Evolutionary conservation across 2,113 vertebrate species (phyloP).

Genomic region (Leuciscus idus): DNA sequence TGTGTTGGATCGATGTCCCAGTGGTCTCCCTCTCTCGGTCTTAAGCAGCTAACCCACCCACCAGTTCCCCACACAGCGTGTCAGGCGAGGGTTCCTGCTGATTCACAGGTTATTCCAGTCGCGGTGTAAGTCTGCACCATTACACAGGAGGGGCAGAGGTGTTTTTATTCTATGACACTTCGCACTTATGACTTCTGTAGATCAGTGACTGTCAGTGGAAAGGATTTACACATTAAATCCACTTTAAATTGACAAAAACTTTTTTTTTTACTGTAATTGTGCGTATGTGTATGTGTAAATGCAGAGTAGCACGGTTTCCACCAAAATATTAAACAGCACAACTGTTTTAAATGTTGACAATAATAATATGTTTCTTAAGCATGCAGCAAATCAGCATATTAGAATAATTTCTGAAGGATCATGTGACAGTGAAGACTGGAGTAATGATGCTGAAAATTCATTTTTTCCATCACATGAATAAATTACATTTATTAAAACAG

Average conservation of each 20-base stretch:
- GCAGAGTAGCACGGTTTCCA: too few relatives aligned
- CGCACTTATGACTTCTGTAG: neutral
- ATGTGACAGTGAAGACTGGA: too few relatives aligned
- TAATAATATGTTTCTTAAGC: too few relatives aligned
- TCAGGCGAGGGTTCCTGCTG: constrained; percentile 37
- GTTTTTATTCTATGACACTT: neutral
- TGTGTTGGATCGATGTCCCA: constrained; percentile 72
- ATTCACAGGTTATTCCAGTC: constrained; percentile 47
- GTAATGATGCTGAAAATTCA: too few relatives aligned
- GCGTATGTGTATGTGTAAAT: too few relatives aligned
- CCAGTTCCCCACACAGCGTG: constrained; percentile 59
- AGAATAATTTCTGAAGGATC: too few relatives aligned
- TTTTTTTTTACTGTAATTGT: neutral
- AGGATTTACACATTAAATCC: neutral
- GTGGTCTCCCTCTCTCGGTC: constrained; percentile 59
- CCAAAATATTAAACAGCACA: too few relatives aligned
- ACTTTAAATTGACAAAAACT: neutral
- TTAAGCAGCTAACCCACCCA: constrained; percentile 63
- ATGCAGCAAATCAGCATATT: too few relatives aligned
- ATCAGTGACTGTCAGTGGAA: constrained; percentile 11
- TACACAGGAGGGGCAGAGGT: constrained; percentile 20
- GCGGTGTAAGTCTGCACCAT: constrained; percentile 6
- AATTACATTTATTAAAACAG: too few relatives aligned
- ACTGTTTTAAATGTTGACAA: too few relatives aligned
- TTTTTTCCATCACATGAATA: too few relatives aligned